Base-by-base conservation (phyloP, 2,888 invertebrate genomes). In the Euclidia mi region DNA sequence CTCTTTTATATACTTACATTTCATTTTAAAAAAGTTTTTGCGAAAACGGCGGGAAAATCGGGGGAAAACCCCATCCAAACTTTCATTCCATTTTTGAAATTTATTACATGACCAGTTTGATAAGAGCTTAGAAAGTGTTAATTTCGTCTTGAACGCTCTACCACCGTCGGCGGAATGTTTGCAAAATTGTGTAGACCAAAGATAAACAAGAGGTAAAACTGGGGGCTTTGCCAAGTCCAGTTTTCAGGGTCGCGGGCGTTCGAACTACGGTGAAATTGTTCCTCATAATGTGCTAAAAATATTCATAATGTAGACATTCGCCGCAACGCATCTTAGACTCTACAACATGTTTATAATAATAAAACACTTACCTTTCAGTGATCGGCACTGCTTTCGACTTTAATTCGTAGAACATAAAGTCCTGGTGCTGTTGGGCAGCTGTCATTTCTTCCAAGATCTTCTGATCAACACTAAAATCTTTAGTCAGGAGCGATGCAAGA, bases 391-490 rank as follows among this genome's bases (percentile, higher is more conserved):
- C 95, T 78, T 95, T 95, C 17, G 95, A 95, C 78, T 96, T 96
- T 57, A 96, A 87, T 82, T 96, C 96, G 87, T 96, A 96, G 81
- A 95, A 96, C 95, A 95, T 95, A 79, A 95, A 95, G 73, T 95
- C 95, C 83, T 95, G 95, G 25, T 92, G 90, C 65, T 91, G 91
- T 77, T 95, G 92, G n/a, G 95, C 91, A 17, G 95, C 86, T 38
- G 95, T 92, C 88, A 95, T 94, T 81, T 95, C 95, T 68, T 95
- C 94, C 73, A 95, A 90, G 66, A 92, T 92, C 85, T 89, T 94
- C 79, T 92, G 92, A 77, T 95, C 95, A 72, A 89, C 86, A 78
- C 89, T 94, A 74, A 91, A 93, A 85, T 95, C 95, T 79, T 95
- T 95, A 66, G 94, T 90, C 66, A 95, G 90, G 71, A 95, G 91